phyloP scores from a whole-genome alignment of 2,113 vertebrate genomes.

The Sinosuthora webbiana region DNA sequence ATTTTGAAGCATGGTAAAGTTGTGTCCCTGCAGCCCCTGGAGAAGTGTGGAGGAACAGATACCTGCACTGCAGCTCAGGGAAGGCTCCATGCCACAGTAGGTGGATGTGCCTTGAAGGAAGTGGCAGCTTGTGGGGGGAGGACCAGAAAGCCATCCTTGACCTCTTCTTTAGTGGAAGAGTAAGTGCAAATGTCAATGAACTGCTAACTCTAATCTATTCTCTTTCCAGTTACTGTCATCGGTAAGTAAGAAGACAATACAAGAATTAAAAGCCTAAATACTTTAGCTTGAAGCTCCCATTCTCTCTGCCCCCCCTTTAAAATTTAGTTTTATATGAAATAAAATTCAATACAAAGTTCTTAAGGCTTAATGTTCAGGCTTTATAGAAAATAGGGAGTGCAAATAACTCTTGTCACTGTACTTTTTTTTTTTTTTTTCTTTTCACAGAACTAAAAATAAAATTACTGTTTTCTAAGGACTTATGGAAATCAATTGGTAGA shows the following conservation, averaged over 20 bases:
- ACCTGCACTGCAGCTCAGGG: fast-evolving
- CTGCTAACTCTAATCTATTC: background rate
- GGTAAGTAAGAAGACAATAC: background rate
- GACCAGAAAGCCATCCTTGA: background rate
- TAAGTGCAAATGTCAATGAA: background rate
- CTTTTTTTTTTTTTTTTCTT: fast-evolving
- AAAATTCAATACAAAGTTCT: background rate
- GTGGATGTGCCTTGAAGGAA: background rate
- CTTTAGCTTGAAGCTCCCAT: background rate
- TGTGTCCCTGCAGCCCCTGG: background rate
- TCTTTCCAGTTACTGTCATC: background rate
- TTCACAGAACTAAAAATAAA: background rate
- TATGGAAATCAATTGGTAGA: background rate
- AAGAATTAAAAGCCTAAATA: background rate
- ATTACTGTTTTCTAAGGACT: background rate
- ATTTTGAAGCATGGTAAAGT: too few relatives aligned
- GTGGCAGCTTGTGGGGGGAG: background rate
- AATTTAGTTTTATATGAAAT: background rate
- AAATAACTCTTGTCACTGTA: background rate
- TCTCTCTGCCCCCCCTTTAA: background rate
- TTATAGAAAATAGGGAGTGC: background rate
- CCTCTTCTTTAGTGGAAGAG: background rate
- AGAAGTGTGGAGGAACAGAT: background rate
- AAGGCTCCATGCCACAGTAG: background rate
- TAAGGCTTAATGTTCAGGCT: background rate